Base-by-base conservation (phyloP, 35 echinoderm and acorn worm species). In the Apostichopus japonicus region DNA sequence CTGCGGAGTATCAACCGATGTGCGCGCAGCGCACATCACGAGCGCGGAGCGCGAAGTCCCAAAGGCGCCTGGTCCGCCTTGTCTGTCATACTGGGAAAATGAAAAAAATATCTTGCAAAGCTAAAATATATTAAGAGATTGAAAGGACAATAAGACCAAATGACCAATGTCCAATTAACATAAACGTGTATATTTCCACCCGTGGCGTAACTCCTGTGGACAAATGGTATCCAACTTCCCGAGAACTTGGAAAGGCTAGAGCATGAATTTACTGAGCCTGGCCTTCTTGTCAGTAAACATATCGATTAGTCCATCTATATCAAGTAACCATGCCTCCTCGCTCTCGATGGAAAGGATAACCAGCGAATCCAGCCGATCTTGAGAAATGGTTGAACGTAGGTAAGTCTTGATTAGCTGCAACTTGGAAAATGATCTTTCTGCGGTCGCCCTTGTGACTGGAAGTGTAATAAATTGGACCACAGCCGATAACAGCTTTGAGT, bases 161-260 rank as follows among this genome's bases (percentile, higher is more conserved):
- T 56, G 83, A 86, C 55, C 54, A 86, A 86, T 19, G 83, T 59
- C 83, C 83, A 86, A 86, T 86, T 6, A 86, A 61, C 53, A 61
- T 86, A 86, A 61, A 86, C 83, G 5, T 86, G 53, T 56, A 86
- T 86, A 86, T 86, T 56, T 86, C 54, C 83, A 65, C 58, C 83
- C 83, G 83, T 86, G 54, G 83, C 83, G 55, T 86, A 56, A 86
- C 53, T 86, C 83, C 54, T 86, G 54, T 86, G 83, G 54, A 86
- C 83, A 86, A 86, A 86, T 86, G 83, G 83, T 86, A 62, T 86
- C 83, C 83, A 86, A 86, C 2, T 86, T 86, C 54, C 58, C 83
- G 2, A 65, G 83, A 56, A 86, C 83, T 86, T 86, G 83, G 83
- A 86, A 86, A 86, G 83, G 54, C 83, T 86, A 86, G 83, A 86